These are phyloP conservation scores for Sebastes hubbsi DNA, from an alignment of 2,797 vertebrate species.

Conservation along the genomic window DNA sequence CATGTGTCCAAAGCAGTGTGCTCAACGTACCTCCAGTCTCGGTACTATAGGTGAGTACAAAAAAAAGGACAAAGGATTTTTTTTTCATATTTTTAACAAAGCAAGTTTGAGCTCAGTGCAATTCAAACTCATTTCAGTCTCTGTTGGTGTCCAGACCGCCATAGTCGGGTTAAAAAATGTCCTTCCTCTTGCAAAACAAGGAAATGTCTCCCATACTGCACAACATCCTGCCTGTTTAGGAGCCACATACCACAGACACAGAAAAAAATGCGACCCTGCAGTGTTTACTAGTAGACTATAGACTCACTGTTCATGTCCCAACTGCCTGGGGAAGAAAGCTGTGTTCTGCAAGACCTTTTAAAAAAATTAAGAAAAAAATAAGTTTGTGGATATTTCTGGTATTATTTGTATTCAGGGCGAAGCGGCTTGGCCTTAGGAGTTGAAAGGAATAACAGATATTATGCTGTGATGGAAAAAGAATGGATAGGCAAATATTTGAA, in stretches of 20 bases:
- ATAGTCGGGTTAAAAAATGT: slow-evolving; percentile 30
- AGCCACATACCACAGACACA: slow-evolving; percentile 58
- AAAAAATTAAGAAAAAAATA: slow-evolving; percentile 27
- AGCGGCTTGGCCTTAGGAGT: neutral
- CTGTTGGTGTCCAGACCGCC: slow-evolving; percentile 2
- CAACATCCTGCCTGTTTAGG: slow-evolving; percentile 75
- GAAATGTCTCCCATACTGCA: slow-evolving; percentile 67
- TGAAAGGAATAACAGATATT: neutral
- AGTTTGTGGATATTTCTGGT: neutral
- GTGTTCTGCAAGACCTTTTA: slow-evolving; percentile 36
- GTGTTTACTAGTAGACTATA: slow-evolving; percentile 51
- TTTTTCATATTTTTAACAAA: neutral
- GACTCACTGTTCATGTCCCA: slow-evolving; percentile 26
- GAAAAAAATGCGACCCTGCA: slow-evolving; percentile 54
- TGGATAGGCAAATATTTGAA: slow-evolving; percentile 9
- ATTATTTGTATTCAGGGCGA: slow-evolving; percentile 18
- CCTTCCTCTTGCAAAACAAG: slow-evolving; percentile 64
- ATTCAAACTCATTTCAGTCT: neutral
- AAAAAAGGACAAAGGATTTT: neutral
- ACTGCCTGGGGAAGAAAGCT: slow-evolving; percentile 51
- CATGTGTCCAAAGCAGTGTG: slow-evolving; percentile 99
- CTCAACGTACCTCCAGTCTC: slow-evolving; percentile 98
- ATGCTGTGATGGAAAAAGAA: neutral
- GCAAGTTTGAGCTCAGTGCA: neutral
- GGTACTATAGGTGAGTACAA: slow-evolving; percentile 95